Percentiles rank a stretch among this genome's conserved stretches.
phyloP scores from a whole-genome alignment of 2,888 invertebrate genomes.

The Nebria brevicollis region DNA sequence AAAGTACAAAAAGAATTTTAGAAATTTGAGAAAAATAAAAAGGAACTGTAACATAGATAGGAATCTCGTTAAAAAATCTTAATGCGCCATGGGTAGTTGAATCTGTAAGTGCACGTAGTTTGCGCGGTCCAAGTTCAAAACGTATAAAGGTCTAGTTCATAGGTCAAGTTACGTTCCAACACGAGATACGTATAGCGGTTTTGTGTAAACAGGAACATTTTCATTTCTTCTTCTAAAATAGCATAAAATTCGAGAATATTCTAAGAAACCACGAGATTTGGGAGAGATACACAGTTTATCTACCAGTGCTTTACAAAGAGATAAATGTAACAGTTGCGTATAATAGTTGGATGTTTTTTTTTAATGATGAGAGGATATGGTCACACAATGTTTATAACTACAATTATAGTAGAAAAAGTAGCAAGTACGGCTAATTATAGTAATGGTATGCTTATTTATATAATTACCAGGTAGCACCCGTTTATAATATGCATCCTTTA shows the following conservation, averaged over 20 bases:
- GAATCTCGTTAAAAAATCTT: constrained; percentile 31
- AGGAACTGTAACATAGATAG: constrained; percentile 21
- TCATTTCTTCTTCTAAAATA: constrained; percentile 23
- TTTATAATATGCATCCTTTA: constrained; percentile 24
- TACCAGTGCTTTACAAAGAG: not conserved
- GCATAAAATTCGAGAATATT: constrained; percentile 18
- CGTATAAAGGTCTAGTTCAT: constrained; percentile 35
- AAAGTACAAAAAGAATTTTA: not conserved
- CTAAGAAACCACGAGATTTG: constrained; percentile 29
- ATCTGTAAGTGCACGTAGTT: not conserved
- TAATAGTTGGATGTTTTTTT: constrained; percentile 12
- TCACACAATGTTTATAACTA: constrained; percentile 25
- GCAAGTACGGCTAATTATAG: constrained; percentile 30
- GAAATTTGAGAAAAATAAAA: constrained; percentile 2
- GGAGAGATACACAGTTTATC: constrained; percentile 24
- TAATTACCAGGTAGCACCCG: constrained; percentile 38
- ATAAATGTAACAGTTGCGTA: constrained; percentile 22
- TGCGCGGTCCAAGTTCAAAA: constrained; percentile 33
- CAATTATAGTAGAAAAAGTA: constrained; percentile 20
- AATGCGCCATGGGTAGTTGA: constrained; percentile 18
- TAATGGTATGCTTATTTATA: constrained; percentile 41
- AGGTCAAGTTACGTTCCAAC: constrained; percentile 34
- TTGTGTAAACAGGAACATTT: constrained; percentile 23
- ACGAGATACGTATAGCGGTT: not conserved
- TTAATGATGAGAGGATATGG: constrained; percentile 20